Conservation (phyloP, 2,113 vertebrate genomes). For the Pangasianodon gigas region DNA sequence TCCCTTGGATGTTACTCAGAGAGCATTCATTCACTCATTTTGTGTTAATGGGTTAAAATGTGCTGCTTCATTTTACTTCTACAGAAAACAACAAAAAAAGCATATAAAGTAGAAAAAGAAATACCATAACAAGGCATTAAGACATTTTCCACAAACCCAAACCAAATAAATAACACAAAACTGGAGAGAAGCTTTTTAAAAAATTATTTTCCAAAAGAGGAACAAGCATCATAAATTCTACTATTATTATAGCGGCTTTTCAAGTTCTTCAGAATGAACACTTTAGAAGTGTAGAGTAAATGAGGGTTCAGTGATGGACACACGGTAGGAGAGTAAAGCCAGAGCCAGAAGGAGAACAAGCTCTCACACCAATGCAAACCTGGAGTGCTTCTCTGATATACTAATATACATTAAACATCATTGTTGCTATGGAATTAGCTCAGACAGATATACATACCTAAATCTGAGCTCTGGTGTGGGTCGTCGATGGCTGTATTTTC, state of each 20-base stretch:
- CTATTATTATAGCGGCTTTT: not conserved
- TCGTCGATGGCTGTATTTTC: not conserved
- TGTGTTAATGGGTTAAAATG: not conserved
- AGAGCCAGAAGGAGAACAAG: not conserved
- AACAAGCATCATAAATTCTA: not conserved
- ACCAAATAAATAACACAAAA: constrained; percentile 13
- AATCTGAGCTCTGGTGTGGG: not conserved
- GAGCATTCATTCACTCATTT: not conserved
- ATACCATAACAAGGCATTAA: not conserved
- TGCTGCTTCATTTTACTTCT: not conserved
- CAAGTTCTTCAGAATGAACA: constrained; percentile 3
- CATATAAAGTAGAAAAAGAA: not conserved
- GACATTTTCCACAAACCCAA: not conserved
- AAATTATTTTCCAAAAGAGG: not conserved
- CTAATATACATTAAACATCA: not conserved
- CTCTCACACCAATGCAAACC: not conserved
- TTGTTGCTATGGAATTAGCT: not conserved
- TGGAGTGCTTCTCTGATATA: not conserved
- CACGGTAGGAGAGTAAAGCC: not conserved
- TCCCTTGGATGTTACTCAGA: not conserved
- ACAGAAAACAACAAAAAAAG: not conserved
- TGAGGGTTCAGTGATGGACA: not conserved
- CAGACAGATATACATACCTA: not conserved
- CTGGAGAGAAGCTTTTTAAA: constrained; percentile 11
- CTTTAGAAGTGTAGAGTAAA: constrained; percentile 1